Evolutionary conservation across 1,140 invertebrate species (phyloP), one percentile per base, ranked within the genome.

Genomic region (Trichonephila clavipes): DNA sequence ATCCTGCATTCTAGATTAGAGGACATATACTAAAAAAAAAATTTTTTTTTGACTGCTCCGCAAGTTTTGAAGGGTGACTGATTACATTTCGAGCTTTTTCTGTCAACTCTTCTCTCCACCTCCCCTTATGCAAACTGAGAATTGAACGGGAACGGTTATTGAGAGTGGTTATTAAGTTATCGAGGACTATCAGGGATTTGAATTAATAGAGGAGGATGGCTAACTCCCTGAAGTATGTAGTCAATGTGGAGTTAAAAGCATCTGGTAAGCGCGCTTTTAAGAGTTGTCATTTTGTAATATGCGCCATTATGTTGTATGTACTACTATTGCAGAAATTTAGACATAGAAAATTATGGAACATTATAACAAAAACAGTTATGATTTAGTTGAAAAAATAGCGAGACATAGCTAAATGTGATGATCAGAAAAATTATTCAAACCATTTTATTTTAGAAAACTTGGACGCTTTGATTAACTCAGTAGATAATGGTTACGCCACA

Each of bases 81-180:
- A 77, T 77, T 77, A 77, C 28, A 34, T 77, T 77, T 77, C 24
- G 34, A 77, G 72, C 72, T 40, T 40, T 77, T 77, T 18, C 28
- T 16, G 24, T 34, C 18, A 77, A 16, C 28, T 40, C 72, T 28
- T 28, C 72, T 69, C 66, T 24, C 66, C 66, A 40, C 21, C 64
- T 66, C 69, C 24, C 69, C 16, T 16, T 77, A 28, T 40, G 72
- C 28, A 77, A 77, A 77, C 72, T 40, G 72, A 34, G 28, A 28
- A 77, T 40, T 34, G 14, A 40, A 28, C 28, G 7, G 72, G 72
- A 40, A 77, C 72, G 72, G 72, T 77, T 77, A 28, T 77, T 16
- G 72, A 77, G 72, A 34, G 72, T 18, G 24, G 72, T 77, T 77
- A 77, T 77, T 18, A 77, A 77, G 19, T 77, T 77, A 77, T 77